Evolutionary conservation across 1,140 invertebrate genomes (phyloP), one percentile per base, ranked within the genome.

Genomic region (Nixonia krombeini): DNA sequence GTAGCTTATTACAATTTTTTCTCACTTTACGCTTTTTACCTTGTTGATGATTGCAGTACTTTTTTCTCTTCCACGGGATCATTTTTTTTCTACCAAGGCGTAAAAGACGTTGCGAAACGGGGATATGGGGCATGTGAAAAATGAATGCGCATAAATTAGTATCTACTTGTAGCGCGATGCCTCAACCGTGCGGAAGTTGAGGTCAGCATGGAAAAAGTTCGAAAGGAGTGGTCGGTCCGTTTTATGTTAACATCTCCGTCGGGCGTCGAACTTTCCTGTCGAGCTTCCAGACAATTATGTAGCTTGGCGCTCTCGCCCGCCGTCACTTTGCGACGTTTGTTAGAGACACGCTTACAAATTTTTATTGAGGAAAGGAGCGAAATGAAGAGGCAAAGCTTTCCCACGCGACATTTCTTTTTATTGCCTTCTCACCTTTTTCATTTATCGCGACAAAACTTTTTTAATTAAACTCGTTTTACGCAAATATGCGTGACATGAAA

Each of bases 61-160:
- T n/a, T n/a, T n/a, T n/a, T n/a, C n/a, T n/a, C n/a, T n/a, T n/a
- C n/a, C n/a, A n/a, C n/a, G n/a, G n/a, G n/a, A n/a, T n/a, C n/a
- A n/a, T n/a, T n/a, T n/a, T n/a, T n/a, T n/a, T n/a, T n/a, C n/a
- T n/a, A n/a, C n/a, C n/a, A n/a, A n/a, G n/a, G n/a, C n/a, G n/a
- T n/a, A n/a, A n/a, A n/a, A n/a, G n/a, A n/a, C n/a, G n/a, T n/a
- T 37, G 42, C 29, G 35, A 31, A 56, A 46, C 28, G 26, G 16
- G 29, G 40, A 25, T 33, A 31, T 12, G 10, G 35, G 18, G 33
- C 23, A 1, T 13, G 10, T 33, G 2, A 16, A 38, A 63, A 69
- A 69, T 69, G 37, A 58, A 69, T 69, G 65, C 65, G 37, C 65
- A 69, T 69, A 69, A 69, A 69, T 69, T 63, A 69, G 65, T 62